phyloP scores from a whole-genome alignment of 2,113 vertebrate genomes.

The Phalacrocorax pelagicus region DNA sequence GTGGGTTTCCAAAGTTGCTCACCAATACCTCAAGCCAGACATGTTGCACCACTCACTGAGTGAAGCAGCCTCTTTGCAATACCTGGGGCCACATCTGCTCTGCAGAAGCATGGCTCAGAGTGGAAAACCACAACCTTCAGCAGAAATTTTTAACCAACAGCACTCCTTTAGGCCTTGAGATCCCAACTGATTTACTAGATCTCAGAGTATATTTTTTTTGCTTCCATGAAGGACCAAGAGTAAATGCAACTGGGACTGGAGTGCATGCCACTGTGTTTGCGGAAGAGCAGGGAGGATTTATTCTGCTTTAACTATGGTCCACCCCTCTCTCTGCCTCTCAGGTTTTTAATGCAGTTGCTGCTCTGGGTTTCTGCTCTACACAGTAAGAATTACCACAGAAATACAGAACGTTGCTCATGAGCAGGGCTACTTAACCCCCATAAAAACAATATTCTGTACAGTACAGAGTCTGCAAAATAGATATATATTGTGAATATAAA shows the following conservation, averaged over 20 bases:
- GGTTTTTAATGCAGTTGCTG: background rate
- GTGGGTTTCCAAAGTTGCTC: background rate
- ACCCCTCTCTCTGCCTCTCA: background rate
- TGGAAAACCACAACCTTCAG: background rate
- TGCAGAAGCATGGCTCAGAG: background rate
- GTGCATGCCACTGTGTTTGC: fast-evolving
- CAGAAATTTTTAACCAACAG: background rate
- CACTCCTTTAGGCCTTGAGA: background rate
- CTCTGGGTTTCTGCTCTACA: background rate
- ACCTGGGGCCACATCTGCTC: background rate
- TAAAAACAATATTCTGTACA: background rate
- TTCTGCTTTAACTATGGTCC: background rate
- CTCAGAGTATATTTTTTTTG: background rate
- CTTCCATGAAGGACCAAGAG: background rate
- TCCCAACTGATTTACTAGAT: background rate
- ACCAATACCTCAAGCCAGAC: background rate
- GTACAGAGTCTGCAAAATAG: background rate
- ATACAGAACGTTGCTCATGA: background rate
- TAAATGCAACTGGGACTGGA: background rate
- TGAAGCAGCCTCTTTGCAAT: background rate
- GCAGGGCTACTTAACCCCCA: background rate
- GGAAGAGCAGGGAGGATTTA: background rate
- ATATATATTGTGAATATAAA: conserved; percentile 26
- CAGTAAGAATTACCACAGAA: background rate
- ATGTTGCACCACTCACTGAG: background rate